phyloP scores from a whole-genome alignment of 1,140 invertebrate species.

The Bombus difficillimus region DNA sequence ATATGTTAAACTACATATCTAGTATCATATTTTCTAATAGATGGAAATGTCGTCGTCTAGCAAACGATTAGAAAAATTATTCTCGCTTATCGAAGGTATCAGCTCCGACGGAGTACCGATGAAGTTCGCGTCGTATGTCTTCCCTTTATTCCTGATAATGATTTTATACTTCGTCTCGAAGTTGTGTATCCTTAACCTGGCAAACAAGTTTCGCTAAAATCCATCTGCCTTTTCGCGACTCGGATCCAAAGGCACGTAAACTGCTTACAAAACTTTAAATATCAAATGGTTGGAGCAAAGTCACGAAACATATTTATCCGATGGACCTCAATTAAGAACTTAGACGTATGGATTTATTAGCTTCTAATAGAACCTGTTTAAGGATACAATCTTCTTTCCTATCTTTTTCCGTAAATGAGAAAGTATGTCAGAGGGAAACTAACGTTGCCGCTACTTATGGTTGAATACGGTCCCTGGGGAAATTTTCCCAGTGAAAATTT shows the following conservation, averaged over 20 bases:
- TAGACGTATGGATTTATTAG: constrained; percentile 2
- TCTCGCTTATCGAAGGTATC: neutral
- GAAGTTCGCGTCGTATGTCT: neutral
- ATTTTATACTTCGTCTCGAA: constrained; percentile 8
- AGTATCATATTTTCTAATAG: too few species aligned
- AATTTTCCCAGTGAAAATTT: neutral
- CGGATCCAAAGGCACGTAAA: neutral
- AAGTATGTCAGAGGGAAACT: neutral
- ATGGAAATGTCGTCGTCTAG: too few species aligned
- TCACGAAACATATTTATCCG: constrained; percentile 42
- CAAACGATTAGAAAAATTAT: neutral
- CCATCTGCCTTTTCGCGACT: neutral
- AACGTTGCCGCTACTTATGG: neutral
- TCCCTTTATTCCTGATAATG: constrained; percentile 22
- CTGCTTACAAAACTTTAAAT: constrained; percentile 41
- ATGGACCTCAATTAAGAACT: neutral
- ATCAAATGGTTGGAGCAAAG: neutral
- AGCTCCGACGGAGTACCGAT: too few species aligned
- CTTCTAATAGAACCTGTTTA: constrained; percentile 17
- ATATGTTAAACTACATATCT: too few species aligned
- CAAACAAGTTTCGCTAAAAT: constrained; percentile 29
- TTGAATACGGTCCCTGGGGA: neutral
- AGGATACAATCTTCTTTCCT: neutral
- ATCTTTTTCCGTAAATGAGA: neutral
- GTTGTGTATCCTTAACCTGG: constrained; percentile 32